Conservation (phyloP, 2,888 invertebrate genomes). For the Axea sp. region DNA sequence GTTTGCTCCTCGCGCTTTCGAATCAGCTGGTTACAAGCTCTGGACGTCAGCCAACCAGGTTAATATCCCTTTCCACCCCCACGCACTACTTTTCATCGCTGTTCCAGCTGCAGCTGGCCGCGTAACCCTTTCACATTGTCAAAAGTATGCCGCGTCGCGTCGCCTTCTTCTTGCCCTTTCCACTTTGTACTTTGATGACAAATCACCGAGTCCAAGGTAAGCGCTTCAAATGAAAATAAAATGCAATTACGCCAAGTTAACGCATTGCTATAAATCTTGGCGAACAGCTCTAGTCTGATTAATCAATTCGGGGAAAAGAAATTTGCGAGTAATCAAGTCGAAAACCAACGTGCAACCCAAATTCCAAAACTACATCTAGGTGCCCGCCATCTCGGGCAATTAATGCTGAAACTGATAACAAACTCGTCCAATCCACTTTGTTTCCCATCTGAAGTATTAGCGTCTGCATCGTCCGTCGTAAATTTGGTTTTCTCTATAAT, state of each 20-base stretch:
- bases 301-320: constrained; percentile 3
- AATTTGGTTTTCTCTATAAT: neutral
- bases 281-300: neutral
- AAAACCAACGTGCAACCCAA: constrained; percentile 15
- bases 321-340: constrained; percentile 2
- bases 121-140: constrained; percentile 57
- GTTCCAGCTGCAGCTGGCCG: constrained; percentile 21
- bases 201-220: constrained; percentile 18
- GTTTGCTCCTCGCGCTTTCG: constrained; percentile 58
- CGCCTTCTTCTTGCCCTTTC: constrained; percentile 55
- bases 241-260: constrained; percentile 2
- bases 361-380: constrained; percentile 5
- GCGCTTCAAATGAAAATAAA: constrained; percentile 17
- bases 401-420: constrained; percentile 15
- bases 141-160: constrained; percentile 34
- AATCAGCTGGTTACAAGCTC: constrained; percentile 77
- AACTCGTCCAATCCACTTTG: constrained; percentile 7
- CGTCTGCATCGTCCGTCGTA: neutral
- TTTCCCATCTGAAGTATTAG: constrained; percentile 18
- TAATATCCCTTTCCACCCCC: constrained; percentile 69
- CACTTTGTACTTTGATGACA: constrained; percentile 31
- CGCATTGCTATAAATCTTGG: neutral
- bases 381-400: constrained; percentile 13
- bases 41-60: constrained; percentile 78
- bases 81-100: constrained; percentile 53